Percentiles rank a stretch among this genome's conserved stretches.
Conservation (phyloP, 2,797 vertebrate species). For the Decapterus maruadsi region DNA sequence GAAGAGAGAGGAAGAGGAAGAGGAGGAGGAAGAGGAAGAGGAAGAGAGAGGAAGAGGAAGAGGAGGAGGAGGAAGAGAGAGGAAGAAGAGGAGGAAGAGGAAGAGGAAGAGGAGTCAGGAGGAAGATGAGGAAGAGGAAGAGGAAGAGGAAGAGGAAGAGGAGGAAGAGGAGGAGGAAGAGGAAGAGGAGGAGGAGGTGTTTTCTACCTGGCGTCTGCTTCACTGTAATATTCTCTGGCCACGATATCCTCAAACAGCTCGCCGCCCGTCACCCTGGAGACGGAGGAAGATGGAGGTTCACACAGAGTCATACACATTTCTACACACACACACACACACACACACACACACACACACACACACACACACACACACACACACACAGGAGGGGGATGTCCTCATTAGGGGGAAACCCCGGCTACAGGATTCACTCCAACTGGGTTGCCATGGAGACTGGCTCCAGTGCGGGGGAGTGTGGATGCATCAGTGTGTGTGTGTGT, state of each 20-base stretch:
- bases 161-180: too few species aligned
- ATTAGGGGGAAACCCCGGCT: constrained; percentile 86
- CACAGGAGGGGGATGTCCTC: constrained; percentile 81
- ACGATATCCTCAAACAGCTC: constrained; percentile 98
- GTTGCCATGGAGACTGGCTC: constrained; percentile 89
- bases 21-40: too few species aligned
- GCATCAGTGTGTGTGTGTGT: constrained; percentile 12
- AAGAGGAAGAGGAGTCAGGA: too few species aligned
- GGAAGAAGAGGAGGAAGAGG: too few species aligned
- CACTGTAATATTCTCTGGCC: constrained; percentile 98
- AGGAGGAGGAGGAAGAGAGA: too few species aligned
- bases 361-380: constrained; percentile 29
- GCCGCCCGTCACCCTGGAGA: constrained; percentile 93
- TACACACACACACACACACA: constrained; percentile 30
- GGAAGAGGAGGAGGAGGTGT: too few species aligned
- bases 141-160: too few species aligned
- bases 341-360: constrained; percentile 47
- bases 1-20: too few species aligned
- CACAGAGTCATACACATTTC: not conserved
- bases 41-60: too few species aligned
- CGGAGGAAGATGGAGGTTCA: constrained; percentile 33
- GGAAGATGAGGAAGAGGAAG: too few species aligned
- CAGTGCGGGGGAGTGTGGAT: constrained; percentile 71
- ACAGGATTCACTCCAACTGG: constrained; percentile 83
- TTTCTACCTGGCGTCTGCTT: constrained; percentile 95